Evolutionary conservation across 2,113 vertebrate species (phyloP).

Genomic region (Spea multiplicata): DNA sequence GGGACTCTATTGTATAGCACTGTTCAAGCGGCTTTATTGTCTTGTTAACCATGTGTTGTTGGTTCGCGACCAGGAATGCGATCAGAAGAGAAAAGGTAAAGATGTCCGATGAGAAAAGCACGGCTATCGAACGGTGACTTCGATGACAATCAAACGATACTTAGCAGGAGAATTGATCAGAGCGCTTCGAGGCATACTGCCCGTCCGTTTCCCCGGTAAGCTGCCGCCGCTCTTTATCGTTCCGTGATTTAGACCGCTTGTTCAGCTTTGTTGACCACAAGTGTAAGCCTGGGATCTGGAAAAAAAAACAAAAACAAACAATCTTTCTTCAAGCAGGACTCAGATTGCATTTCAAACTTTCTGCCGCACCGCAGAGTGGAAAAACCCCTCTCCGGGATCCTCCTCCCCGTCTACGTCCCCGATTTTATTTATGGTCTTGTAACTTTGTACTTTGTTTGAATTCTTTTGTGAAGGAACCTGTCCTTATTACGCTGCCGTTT

Average conservation of each 20-base stretch:
- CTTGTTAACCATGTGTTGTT: conserved; percentile 53
- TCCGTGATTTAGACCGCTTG: conserved; percentile 75
- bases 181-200: conserved; percentile 68
- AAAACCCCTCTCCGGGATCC: conserved; percentile 8
- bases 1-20: conserved; percentile 89
- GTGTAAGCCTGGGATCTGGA: conserved; percentile 73
- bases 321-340: conserved; percentile 57
- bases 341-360: conserved; percentile 32
- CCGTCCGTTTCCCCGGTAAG: conserved; percentile 65
- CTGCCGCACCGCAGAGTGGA: not conserved
- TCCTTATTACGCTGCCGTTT: conserved; percentile 26
- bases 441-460: conserved; percentile 49
- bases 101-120: conserved; percentile 54
- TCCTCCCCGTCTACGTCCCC: conserved; percentile 38
- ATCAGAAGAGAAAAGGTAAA: conserved; percentile 53
- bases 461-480: conserved; percentile 47
- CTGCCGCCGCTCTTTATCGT: conserved; percentile 69
- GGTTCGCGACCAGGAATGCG: conserved; percentile 53
- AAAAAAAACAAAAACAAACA: conserved; percentile 46
- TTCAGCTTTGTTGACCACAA: conserved; percentile 75
- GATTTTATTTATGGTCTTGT: conserved; percentile 57
- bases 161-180: conserved; percentile 71
- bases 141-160: conserved; percentile 84
- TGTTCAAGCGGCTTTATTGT: conserved; percentile 51
- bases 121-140: conserved; percentile 66